These are phyloP conservation scores for Diabrotica balteata DNA, from an alignment of 2,888 invertebrate genomes.

Conservation along the genomic window DNA sequence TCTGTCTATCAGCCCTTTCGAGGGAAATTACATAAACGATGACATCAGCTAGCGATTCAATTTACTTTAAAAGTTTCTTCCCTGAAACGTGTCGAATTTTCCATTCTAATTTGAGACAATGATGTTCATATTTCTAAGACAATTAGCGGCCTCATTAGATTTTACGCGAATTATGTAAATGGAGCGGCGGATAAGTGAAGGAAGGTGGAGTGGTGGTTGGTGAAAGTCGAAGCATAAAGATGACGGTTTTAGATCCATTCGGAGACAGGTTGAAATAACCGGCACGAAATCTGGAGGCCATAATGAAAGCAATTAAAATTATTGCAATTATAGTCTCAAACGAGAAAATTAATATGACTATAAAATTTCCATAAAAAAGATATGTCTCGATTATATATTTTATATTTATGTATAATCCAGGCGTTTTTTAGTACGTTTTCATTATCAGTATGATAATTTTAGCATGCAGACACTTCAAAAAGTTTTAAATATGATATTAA, in stretches of 20 bases:
- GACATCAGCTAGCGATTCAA: conserved; percentile 21
- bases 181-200: background rate
- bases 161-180: conserved; percentile 1
- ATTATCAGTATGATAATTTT: too few relatives aligned
- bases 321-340: too few relatives aligned
- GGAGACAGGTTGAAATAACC: background rate
- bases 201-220: background rate
- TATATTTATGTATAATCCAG: too few relatives aligned
- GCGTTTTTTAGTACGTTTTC: too few relatives aligned
- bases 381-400: too few relatives aligned
- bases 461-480: too few relatives aligned
- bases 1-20: background rate
- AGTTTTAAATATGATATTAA: too few relatives aligned
- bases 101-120: conserved; percentile 17
- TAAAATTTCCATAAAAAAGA: too few relatives aligned
- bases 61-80: conserved; percentile 22
- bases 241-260: background rate
- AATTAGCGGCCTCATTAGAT: conserved; percentile 12
- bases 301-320: too few relatives aligned
- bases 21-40: conserved; percentile 19
- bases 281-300: too few relatives aligned
- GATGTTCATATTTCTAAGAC: conserved; percentile 17
- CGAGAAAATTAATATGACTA: too few relatives aligned
- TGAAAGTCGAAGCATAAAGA: background rate
- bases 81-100: conserved; percentile 12